phyloP scores from a whole-genome alignment of 2,113 vertebrate species.

The Sinocyclocheilus anophthalmus region DNA sequence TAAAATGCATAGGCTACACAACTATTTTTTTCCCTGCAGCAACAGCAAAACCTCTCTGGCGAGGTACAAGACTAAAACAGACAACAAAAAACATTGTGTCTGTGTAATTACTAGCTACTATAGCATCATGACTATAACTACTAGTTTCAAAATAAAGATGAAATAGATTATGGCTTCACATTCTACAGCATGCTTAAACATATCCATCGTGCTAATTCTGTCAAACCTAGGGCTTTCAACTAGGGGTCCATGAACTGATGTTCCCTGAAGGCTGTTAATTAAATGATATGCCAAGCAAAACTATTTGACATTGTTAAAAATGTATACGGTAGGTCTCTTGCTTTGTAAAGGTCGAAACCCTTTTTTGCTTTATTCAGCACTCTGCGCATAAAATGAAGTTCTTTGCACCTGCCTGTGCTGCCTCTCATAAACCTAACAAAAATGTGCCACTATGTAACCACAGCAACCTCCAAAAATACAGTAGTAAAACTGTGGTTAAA shows the following conservation, averaged over 20 bases:
- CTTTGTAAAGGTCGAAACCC: neutral
- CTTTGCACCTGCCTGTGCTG: neutral
- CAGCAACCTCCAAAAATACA: neutral
- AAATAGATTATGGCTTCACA: neutral
- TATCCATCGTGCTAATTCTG: neutral
- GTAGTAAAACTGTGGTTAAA: neutral
- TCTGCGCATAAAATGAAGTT: neutral
- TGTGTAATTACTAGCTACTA: neutral
- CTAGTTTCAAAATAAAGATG: neutral
- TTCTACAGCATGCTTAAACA: neutral
- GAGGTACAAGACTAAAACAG: neutral
- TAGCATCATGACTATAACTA: neutral
- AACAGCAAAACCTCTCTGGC: neutral
- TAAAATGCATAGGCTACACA: neutral
- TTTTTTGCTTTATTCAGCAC: neutral
- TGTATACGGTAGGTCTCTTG: neutral
- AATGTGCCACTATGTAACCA: neutral
- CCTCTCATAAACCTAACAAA: neutral
- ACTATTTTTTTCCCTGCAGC: neutral
- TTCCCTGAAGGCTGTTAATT: neutral
- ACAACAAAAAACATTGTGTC: neutral
- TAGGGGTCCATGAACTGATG: neutral
- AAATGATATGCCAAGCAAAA: neutral
- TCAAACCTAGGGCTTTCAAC: neutral
- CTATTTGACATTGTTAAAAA: neutral